phyloP scores from a whole-genome alignment of 2,113 vertebrate species.

The Progne subis region DNA sequence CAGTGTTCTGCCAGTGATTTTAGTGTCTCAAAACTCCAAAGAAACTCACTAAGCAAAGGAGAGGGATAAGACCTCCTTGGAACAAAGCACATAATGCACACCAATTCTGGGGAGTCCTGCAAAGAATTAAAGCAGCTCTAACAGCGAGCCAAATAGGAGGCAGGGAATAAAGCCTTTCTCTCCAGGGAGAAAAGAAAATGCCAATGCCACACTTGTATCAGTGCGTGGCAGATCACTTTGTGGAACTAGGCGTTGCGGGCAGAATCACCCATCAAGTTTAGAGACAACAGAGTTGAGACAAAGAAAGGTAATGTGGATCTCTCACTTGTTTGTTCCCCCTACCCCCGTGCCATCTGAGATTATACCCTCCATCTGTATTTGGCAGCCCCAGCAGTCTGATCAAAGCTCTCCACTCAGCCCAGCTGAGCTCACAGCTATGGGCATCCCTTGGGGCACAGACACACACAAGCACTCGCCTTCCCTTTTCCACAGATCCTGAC shows the following conservation, averaged over 20 bases:
- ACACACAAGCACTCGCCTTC: background rate
- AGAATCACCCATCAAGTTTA: background rate
- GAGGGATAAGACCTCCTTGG: background rate
- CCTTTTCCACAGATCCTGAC: background rate
- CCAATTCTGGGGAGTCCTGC: background rate
- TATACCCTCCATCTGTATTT: accelerated
- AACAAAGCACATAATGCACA: background rate
- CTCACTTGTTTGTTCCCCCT: background rate
- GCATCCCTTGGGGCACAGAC: background rate
- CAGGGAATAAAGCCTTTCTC: background rate
- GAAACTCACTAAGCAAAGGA: background rate
- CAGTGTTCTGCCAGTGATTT: background rate
- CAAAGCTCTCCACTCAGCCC: background rate
- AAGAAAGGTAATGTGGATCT: background rate
- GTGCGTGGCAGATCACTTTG: background rate
- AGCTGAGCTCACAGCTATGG: background rate
- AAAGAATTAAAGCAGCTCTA: background rate
- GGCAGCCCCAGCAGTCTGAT: background rate
- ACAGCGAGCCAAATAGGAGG: background rate
- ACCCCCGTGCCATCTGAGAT: background rate
- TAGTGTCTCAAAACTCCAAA: background rate
- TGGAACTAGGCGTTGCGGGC: background rate
- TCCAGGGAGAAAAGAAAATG: background rate
- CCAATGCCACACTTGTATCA: background rate
- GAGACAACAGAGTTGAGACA: background rate